phyloP scores from a whole-genome alignment of 2,888 invertebrate species.

The Marronus borbonicus region DNA sequence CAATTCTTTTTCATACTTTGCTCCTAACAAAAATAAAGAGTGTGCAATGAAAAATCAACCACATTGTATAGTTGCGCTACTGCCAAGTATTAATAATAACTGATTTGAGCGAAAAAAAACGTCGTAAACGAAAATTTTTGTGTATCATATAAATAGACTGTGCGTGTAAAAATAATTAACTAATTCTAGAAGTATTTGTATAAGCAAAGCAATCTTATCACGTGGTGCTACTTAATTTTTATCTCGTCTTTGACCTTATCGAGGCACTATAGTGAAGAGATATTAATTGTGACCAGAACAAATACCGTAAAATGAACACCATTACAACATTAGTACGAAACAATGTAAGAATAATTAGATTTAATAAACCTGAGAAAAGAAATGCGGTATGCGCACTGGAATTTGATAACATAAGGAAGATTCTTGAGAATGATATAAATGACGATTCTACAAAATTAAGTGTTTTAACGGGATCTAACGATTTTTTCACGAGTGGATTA shows the following conservation, averaged over 20 bases:
- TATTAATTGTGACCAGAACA: background rate
- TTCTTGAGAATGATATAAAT: constrained; percentile 79
- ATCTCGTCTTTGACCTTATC: background rate
- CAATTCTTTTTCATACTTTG: too few species aligned
- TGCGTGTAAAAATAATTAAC: too few species aligned
- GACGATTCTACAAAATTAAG: constrained; percentile 80
- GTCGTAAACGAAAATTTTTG: background rate
- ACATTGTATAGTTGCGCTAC: too few species aligned
- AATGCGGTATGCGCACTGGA: constrained; percentile 83
- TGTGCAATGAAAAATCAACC: too few species aligned
- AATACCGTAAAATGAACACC: constrained; percentile 38
- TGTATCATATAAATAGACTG: too few species aligned
- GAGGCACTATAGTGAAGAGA: background rate
- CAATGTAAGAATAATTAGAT: constrained; percentile 75
- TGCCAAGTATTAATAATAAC: too few species aligned
- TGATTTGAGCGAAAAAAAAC: background rate
- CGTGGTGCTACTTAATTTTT: background rate
- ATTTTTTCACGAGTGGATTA: constrained; percentile 90
- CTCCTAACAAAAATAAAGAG: too few species aligned
- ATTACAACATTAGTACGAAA: constrained; percentile 57
- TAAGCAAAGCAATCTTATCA: constrained; percentile 25
- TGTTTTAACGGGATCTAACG: constrained; percentile 85
- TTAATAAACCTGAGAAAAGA: constrained; percentile 85
- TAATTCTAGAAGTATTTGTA: background rate
- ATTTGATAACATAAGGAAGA: constrained; percentile 78